Percentiles rank a stretch among this genome's conserved stretches.
Conservation (phyloP, 2,888 invertebrate genomes). For the Proisotoma minuta region DNA sequence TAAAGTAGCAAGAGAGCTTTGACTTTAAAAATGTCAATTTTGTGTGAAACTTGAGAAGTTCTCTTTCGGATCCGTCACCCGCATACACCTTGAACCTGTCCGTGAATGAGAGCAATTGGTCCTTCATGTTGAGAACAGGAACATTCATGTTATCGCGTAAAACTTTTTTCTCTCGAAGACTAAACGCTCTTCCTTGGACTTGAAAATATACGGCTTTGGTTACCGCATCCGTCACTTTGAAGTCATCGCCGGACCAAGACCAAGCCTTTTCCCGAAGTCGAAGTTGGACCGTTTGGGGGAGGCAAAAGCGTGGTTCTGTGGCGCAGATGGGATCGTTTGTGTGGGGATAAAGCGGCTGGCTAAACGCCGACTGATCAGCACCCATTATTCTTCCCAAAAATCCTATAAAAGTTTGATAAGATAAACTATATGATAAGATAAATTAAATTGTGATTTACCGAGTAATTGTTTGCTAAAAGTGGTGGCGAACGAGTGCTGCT, state of each 20-base stretch:
- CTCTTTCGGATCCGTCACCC: slow-evolving; percentile 23
- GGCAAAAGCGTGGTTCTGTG: slow-evolving; percentile 33
- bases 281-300: slow-evolving; percentile 29
- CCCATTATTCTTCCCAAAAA: slow-evolving; percentile 10
- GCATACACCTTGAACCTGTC: slow-evolving; percentile 37
- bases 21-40: slow-evolving; percentile 29
- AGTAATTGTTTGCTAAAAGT: too few relatives aligned
- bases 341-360: slow-evolving; percentile 17
- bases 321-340: slow-evolving; percentile 31
- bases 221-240: slow-evolving; percentile 28
- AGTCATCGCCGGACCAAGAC: slow-evolving; percentile 38
- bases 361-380: neutral
- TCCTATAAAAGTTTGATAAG: too few relatives aligned
- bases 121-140: slow-evolving; percentile 35
- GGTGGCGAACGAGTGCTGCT: too few relatives aligned
- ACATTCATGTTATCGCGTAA: slow-evolving; percentile 26
- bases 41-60: slow-evolving; percentile 33
- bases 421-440: too few relatives aligned
- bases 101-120: slow-evolving; percentile 29
- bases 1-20: slow-evolving; percentile 29
- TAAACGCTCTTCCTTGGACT: slow-evolving; percentile 35
- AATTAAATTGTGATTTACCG: too few relatives aligned
- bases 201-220: slow-evolving; percentile 30
- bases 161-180: slow-evolving; percentile 36
- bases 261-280: slow-evolving; percentile 30